Evolutionary conservation across 1,140 invertebrate species (phyloP), one percentile per base, ranked within the genome.

Genomic region (Armadillidium nasatum): DNA sequence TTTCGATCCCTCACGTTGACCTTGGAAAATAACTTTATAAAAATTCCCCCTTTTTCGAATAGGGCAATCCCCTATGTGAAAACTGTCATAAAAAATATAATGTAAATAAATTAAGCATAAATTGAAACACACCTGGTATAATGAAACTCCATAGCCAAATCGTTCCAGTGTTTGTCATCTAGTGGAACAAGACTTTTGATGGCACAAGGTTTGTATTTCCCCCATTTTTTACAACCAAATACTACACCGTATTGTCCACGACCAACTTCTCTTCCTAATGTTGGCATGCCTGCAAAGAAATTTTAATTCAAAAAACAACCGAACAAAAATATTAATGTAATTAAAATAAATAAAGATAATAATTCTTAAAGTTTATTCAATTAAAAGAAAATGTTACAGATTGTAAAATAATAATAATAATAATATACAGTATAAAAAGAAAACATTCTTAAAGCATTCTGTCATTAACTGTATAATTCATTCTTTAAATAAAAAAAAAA

Each of bases 201-300:
- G 13, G 94, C 94, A 83, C 90, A 93, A 13, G 78, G 79, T 9
- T 71, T 69, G 70, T 87, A 88, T 13, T 84, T 85, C 0, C 87
- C 91, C 94, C 94, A 96, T 11, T 87, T 84, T 54, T 94, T 91
- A 82, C 93, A 93, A 0, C 91, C 87, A 84, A 93, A 96, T 10
- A 96, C 94, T n/a, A 96, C 93, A 13, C 94, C 94, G 85, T 95
- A 96, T 83, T 96, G 94, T 0, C 94, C 94, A 44, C 94, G 87
- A 0, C 94, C 94, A 54, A 96, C 92, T 86, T 96, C 94, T 79
- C 90, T 88, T 1, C 90, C 91, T 69, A 92, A 87, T 78, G 90
- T 88, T 0, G 94, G 94, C 85, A 92, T 90, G 0, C 93, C 93
- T 89, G 76, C 10, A 46, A 33, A 60, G 33, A 77, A 68, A n/a